phyloP scores from a whole-genome alignment of 2,113 vertebrate genomes.

The Chaetops frenatus region DNA sequence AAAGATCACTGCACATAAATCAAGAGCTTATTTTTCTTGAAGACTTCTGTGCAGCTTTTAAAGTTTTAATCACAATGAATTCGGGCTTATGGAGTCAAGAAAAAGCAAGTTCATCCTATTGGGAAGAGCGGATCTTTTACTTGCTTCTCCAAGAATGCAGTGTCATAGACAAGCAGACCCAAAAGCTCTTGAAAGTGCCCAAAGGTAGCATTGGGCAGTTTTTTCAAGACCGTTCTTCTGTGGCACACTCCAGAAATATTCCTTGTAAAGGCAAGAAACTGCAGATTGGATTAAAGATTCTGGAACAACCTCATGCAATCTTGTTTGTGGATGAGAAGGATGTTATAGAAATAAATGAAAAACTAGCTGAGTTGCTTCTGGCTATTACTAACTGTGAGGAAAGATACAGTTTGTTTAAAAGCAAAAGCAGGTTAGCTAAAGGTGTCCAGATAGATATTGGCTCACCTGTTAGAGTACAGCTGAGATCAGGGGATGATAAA shows the following conservation, averaged over 20 bases:
- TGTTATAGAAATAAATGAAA: conserved; percentile 87
- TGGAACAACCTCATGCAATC: conserved; percentile 90
- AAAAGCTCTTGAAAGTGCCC: conserved; percentile 88
- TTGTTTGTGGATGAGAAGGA: conserved; percentile 92
- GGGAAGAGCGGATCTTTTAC: conserved; percentile 93
- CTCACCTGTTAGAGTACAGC: conserved; percentile 88
- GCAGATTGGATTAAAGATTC: conserved; percentile 84
- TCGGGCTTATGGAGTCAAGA: conserved; percentile 95
- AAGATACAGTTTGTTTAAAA: conserved; percentile 85
- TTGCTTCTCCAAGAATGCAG: conserved; percentile 91
- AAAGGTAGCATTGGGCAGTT: conserved; percentile 93
- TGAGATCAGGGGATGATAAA: conserved; percentile 88
- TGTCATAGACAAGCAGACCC: conserved; percentile 87
- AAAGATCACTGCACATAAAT: neutral
- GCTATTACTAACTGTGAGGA: conserved; percentile 97
- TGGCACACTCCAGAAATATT: conserved; percentile 81
- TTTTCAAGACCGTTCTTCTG: conserved; percentile 87
- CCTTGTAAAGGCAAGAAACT: conserved; percentile 91
- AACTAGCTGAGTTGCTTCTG: conserved; percentile 90
- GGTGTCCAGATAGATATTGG: conserved; percentile 89
- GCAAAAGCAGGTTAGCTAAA: conserved; percentile 80
- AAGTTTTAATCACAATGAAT: conserved; percentile 82
- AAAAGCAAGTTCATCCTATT: conserved; percentile 85
- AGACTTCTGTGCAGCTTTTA: conserved; percentile 1
- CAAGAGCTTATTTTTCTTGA: conserved; percentile 4